These are phyloP conservation scores for Anabacerthia variegaticeps DNA, from an alignment of 2,797 vertebrate species.

Conservation along the genomic window DNA sequence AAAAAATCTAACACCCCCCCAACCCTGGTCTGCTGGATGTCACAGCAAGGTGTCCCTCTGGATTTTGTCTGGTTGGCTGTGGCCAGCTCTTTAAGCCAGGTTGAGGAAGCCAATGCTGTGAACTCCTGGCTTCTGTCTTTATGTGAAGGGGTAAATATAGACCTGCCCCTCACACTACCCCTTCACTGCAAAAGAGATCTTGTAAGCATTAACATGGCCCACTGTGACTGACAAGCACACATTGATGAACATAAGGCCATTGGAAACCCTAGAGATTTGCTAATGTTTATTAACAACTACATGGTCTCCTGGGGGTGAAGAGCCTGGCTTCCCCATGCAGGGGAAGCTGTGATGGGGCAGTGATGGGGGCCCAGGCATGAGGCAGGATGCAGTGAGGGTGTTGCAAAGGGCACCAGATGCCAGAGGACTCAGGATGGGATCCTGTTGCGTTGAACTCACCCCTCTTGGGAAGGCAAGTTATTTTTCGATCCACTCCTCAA, in stretches of 20 bases:
- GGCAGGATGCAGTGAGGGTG: not conserved
- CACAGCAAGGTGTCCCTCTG: not conserved
- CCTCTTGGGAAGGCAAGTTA: slow-evolving; percentile 83
- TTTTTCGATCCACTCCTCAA: slow-evolving; percentile 73
- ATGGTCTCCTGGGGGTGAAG: not conserved
- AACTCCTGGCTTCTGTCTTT: slow-evolving; percentile 35
- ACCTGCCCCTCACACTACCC: not conserved
- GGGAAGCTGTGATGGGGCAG: not conserved
- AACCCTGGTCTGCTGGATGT: not conserved
- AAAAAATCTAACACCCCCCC: not conserved
- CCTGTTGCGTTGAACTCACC: slow-evolving; percentile 76
- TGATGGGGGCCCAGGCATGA: not conserved
- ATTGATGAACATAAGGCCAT: slow-evolving; percentile 13
- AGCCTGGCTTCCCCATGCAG: not conserved
- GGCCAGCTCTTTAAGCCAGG: not conserved
- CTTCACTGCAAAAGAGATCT: slow-evolving; percentile 45
- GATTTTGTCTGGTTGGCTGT: not conserved
- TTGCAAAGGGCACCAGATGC: not conserved
- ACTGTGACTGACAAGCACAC: slow-evolving; percentile 77
- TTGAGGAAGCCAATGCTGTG: slow-evolving; percentile 20
- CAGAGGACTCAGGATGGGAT: slow-evolving; percentile 35
- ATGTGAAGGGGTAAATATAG: slow-evolving; percentile 76
- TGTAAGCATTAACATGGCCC: slow-evolving; percentile 4
- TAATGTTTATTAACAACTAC: slow-evolving; percentile 31
- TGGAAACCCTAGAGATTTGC: not conserved